Evolutionary conservation across 2,888 invertebrate genomes (phyloP), one percentile per base, ranked within the genome.

Genomic region (Synergus itoensis): DNA sequence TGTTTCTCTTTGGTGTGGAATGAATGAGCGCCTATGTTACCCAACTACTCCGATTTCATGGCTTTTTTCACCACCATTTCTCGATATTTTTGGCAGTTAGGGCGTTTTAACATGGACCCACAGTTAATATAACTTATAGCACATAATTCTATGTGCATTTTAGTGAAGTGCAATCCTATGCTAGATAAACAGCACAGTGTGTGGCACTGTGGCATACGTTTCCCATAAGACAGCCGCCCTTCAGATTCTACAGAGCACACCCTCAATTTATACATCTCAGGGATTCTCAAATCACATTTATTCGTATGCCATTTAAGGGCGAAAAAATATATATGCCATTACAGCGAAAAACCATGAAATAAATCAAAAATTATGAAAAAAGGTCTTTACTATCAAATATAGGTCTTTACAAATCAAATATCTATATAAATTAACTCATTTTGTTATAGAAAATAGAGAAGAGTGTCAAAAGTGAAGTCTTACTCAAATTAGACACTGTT

Each of bases 211-310:
- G 36, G 36, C 36, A 36, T 36, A 7, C 60, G 4, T 60, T 21
- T 60, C 28, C 60, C 60, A 53, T n/a, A 8, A 43, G 11, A 21
- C 67, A 16, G 28, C 28, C 48, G 36, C 53, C 53, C 28, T 45
- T n/a, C 36, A 73, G 28, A n/a, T 73, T 48, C 14, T n/a, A 73
- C n/a, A n/a, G 73, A 73, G 53, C 53, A 53, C 73, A 53, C 73
- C 53, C 73, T 73, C 73, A 11, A 12, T 12, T 60, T 60, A 21
- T 60, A 21, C 3, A 28, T 40, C 9, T 67, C 67, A 73, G 73
- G 5, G 53, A 40, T 12, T 73, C 73, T 73, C 73, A 73, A 53
- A 53, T 73, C 36, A 48, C 36, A 60, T 60, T 18, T 21, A 21
- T 60, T 60, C 2, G 2, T 28, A 45, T 12, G 12, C 0, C 21